Percentiles rank a stretch among this genome's conserved stretches.
phyloP scores from a whole-genome alignment of 2,888 invertebrate genomes.

The Leuctra nigra region DNA sequence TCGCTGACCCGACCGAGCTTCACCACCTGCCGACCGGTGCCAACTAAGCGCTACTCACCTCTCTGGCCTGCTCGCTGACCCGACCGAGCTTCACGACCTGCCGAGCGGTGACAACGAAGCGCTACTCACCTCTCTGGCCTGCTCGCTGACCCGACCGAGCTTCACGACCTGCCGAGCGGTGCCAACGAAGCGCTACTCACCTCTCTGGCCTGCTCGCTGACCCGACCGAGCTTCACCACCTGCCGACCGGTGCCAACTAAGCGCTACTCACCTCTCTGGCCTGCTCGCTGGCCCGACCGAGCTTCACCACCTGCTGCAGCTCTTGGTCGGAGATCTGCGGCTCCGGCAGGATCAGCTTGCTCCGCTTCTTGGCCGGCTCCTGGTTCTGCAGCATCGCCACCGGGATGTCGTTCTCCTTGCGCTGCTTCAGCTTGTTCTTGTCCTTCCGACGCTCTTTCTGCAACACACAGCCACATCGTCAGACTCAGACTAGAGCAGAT shows the following conservation, averaged over 20 bases:
- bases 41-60: too few species aligned
- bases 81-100: constrained; percentile 90
- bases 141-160: constrained; percentile 82
- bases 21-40: constrained; percentile 86
- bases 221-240: constrained; percentile 31
- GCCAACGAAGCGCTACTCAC: not conserved
- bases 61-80: constrained; percentile 65
- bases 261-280: constrained; percentile 38
- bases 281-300: constrained; percentile 81
- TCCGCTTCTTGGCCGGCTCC: constrained; percentile 86
- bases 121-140: constrained; percentile 39
- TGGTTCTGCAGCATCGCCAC: constrained; percentile 79
- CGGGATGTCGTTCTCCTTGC: constrained; percentile 94
- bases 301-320: constrained; percentile 83
- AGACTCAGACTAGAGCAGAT: not conserved
- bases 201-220: constrained; percentile 63
- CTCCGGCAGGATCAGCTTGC: constrained; percentile 91
- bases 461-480: constrained; percentile 32
- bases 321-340: constrained; percentile 95
- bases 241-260: not conserved
- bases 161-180: constrained; percentile 91
- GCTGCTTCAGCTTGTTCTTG: constrained; percentile 88
- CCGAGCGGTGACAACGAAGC: too few species aligned
- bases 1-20: constrained; percentile 88
- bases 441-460: constrained; percentile 88